phyloP scores from a whole-genome alignment of 2,888 invertebrate genomes.

The Poecilobothrus nobilitatus region DNA sequence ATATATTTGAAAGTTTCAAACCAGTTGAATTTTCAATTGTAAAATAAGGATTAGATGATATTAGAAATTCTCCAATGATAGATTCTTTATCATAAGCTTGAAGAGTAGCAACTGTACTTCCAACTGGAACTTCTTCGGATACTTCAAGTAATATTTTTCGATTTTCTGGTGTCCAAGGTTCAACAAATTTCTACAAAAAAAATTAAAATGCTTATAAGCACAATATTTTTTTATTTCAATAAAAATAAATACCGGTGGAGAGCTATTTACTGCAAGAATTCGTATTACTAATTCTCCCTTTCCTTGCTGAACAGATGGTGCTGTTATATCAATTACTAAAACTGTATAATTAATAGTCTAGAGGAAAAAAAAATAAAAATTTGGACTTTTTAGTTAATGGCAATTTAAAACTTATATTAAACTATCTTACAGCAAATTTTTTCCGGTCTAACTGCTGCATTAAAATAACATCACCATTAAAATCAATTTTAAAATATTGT shows the following conservation, averaged over 20 bases:
- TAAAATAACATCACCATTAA: slow-evolving; percentile 47
- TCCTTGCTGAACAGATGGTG: slow-evolving; percentile 70
- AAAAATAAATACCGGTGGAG: slow-evolving; percentile 47
- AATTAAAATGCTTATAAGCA: slow-evolving; percentile 11
- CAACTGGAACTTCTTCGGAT: slow-evolving; percentile 74
- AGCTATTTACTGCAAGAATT: slow-evolving; percentile 62
- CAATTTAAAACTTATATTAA: background rate
- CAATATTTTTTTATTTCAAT: slow-evolving; percentile 3
- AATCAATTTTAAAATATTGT: slow-evolving; percentile 57
- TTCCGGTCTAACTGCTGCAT: slow-evolving; percentile 40
- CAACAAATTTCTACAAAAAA: slow-evolving; percentile 52
- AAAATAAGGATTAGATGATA: slow-evolving; percentile 65
- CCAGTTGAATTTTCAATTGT: slow-evolving; percentile 73
- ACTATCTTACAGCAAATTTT: slow-evolving; percentile 37
- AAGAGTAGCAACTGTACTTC: slow-evolving; percentile 67
- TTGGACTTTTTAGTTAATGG: background rate
- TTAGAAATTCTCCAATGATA: slow-evolving; percentile 62
- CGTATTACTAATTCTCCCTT: slow-evolving; percentile 55
- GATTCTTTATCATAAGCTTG: slow-evolving; percentile 75
- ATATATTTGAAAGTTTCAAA: slow-evolving; percentile 27
- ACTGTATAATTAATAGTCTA: slow-evolving; percentile 66
- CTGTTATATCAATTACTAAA: slow-evolving; percentile 68
- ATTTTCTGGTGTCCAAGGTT: slow-evolving; percentile 61
- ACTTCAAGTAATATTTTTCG: slow-evolving; percentile 58
- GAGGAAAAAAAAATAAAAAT: slow-evolving; percentile 11